Percentiles rank a stretch among this genome's conserved stretches.
Conservation (phyloP, 1,140 invertebrate species). For the Ctenoplectra terminalis region DNA sequence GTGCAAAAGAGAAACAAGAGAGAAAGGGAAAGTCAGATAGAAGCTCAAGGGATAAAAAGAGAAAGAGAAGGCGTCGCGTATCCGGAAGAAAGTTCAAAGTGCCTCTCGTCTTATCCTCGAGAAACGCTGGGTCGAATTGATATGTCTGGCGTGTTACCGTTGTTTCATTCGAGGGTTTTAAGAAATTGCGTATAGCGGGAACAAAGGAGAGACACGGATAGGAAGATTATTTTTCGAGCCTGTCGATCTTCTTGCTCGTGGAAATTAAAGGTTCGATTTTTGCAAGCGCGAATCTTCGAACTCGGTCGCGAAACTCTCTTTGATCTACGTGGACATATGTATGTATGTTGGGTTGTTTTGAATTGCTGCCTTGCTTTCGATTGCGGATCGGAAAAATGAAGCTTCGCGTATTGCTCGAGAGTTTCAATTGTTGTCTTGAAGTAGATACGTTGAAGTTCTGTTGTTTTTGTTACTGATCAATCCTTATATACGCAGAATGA, state of each 20-base stretch:
- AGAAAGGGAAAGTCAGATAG: background rate
- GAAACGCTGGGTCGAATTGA: background rate
- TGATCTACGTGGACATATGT: background rate
- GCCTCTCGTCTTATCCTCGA: conserved; percentile 38
- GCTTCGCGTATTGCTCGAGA: background rate
- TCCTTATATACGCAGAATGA: background rate
- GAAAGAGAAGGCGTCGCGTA: background rate
- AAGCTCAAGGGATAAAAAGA: background rate
- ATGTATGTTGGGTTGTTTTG: background rate
- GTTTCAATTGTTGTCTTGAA: background rate
- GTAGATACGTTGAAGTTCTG: background rate
- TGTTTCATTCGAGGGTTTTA: background rate
- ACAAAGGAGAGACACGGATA: background rate
- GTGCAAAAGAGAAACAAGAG: background rate
- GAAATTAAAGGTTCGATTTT: conserved; percentile 1
- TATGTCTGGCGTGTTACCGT: background rate
- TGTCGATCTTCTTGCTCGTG: background rate
- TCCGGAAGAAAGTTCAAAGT: conserved; percentile 38
- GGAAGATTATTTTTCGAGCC: background rate
- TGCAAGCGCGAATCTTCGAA: background rate
- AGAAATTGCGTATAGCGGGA: conserved; percentile 1
- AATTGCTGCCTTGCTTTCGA: background rate
- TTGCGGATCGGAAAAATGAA: background rate
- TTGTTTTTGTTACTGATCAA: background rate
- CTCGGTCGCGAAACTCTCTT: background rate